These are phyloP conservation scores for Melozone crissalis DNA, from an alignment of 2,113 vertebrate genomes.

Conservation along the genomic window DNA sequence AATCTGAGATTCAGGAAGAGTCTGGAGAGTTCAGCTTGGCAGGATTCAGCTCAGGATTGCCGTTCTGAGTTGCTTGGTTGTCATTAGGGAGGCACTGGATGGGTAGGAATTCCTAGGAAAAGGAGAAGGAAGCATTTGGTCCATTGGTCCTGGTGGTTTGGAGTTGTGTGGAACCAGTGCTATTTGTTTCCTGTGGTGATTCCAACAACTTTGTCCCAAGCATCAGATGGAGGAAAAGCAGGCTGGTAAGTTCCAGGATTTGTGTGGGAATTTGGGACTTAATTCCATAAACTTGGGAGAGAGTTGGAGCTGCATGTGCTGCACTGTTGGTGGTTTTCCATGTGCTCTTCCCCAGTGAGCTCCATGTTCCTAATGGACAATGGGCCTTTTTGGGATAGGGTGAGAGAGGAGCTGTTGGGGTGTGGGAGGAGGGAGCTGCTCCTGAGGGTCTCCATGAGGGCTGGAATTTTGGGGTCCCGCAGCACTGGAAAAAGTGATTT, in stretches of 20 bases:
- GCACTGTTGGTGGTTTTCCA: neutral
- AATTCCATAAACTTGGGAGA: neutral
- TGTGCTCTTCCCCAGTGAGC: accelerated
- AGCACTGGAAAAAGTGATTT: neutral
- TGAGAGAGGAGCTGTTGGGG: neutral
- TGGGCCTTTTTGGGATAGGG: neutral
- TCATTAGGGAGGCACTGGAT: neutral
- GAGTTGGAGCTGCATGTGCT: neutral
- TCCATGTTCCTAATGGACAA: neutral
- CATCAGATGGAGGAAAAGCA: neutral
- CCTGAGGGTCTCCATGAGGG: accelerated
- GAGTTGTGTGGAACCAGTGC: neutral
- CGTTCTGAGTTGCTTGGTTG: neutral
- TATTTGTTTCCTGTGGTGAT: neutral
- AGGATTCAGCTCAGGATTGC: neutral
- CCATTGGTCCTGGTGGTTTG: accelerated
- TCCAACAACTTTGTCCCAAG: neutral
- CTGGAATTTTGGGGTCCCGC: constrained; percentile 23
- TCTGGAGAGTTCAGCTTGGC: neutral
- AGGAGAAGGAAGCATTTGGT: neutral
- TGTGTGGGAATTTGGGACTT: neutral
- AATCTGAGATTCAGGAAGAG: neutral
- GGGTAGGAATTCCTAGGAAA: neutral
- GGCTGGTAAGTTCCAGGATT: neutral
- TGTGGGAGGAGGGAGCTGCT: neutral